Conservation (phyloP, 2,888 invertebrate genomes). For the Creontiades dilutus region DNA sequence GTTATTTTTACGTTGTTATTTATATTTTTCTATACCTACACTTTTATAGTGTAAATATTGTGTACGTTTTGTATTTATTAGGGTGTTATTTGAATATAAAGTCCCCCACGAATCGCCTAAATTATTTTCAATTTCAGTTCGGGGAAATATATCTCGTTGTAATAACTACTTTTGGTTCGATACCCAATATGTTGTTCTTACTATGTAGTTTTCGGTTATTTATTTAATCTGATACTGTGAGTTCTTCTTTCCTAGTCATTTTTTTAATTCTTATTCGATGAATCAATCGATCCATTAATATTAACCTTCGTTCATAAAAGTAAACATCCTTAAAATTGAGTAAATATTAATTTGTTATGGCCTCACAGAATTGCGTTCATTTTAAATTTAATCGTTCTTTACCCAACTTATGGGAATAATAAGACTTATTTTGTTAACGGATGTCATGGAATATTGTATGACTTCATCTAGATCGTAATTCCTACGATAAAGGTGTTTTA, state of each 20-base stretch:
- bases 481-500: too few species aligned
- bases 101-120: not conserved
- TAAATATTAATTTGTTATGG: conserved; percentile 2
- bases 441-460: not conserved
- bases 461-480: too few species aligned
- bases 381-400: not conserved
- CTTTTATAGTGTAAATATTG: conserved; percentile 27
- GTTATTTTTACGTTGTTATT: conserved; percentile 35
- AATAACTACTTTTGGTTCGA: not conserved
- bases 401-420: not conserved
- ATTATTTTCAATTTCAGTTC: not conserved
- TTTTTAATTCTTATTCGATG: not conserved
- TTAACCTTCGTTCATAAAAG: not conserved
- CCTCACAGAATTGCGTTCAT: not conserved
- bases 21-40: conserved; percentile 33
- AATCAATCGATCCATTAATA: not conserved
- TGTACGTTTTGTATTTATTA: conserved; percentile 32
- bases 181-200: not conserved
- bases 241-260: conserved; percentile 47
- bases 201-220: not conserved
- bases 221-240: not conserved
- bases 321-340: not conserved
- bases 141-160: not conserved
- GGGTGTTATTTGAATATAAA: not conserved
- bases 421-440: conserved; percentile 19